Conservation (phyloP, 2,888 invertebrate genomes). For the Himalopsyche japonica region DNA sequence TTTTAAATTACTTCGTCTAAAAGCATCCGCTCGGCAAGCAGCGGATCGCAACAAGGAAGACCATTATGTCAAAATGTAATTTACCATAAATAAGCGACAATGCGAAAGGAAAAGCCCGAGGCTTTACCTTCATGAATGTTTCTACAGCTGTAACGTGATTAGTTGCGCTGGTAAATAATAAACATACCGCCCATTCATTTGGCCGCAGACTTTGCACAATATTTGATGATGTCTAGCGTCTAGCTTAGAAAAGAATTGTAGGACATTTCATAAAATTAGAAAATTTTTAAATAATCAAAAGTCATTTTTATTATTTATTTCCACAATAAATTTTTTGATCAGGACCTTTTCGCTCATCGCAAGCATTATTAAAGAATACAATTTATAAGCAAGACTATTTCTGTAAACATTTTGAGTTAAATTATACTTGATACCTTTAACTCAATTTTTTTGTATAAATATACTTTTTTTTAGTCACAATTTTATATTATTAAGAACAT, state of each 20-base stretch:
- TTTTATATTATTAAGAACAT: too few species aligned
- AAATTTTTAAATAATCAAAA: too few species aligned
- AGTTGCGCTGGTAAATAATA: conserved; percentile 9
- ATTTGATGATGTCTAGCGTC: background rate
- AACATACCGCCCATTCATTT: background rate
- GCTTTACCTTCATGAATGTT: conserved; percentile 6
- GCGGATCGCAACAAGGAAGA: background rate
- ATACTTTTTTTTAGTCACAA: too few species aligned
- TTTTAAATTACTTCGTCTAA: background rate
- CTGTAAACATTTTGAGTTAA: too few species aligned
- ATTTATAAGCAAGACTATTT: too few species aligned
- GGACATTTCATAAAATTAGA: background rate
- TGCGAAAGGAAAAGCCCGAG: conserved; percentile 5
- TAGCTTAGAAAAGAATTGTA: background rate
- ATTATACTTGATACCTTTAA: too few species aligned
- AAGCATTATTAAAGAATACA: too few species aligned
- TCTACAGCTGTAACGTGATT: conserved; percentile 10
- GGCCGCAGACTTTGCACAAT: background rate
- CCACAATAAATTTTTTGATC: too few species aligned
- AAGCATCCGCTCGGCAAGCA: background rate
- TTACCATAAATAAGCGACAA: conserved; percentile 9
- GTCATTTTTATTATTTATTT: too few species aligned
- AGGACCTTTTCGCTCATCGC: too few species aligned
- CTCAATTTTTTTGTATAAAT: too few species aligned
- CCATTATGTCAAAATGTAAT: conserved; percentile 9